These are phyloP conservation scores for Yoshiicerus persimilis DNA, from an alignment of 1,140 invertebrate species.

Conservation along the genomic window DNA sequence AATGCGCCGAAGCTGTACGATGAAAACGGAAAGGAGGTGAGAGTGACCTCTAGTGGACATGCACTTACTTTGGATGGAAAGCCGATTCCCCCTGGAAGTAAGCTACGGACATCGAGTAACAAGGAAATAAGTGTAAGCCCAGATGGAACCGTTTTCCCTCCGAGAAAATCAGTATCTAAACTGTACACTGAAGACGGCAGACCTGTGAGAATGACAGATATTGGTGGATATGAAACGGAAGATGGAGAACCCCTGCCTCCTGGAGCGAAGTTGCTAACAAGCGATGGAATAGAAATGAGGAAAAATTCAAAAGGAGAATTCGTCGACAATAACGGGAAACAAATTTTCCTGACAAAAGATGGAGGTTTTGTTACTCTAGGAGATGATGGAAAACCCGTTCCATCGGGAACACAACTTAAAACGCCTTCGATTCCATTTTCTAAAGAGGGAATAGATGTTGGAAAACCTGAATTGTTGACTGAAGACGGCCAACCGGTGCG, in stretches of 20 bases:
- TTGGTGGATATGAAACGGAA: background rate
- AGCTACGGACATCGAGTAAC: background rate
- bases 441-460: background rate
- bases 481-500: background rate
- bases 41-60: background rate
- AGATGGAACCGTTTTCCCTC: background rate
- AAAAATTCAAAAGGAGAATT: too few relatives aligned
- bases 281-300: too few relatives aligned
- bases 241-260: background rate
- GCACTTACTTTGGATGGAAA: background rate
- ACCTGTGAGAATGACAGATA: background rate
- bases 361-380: too few relatives aligned
- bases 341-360: too few relatives aligned
- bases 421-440: too few relatives aligned
- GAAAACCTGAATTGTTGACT: background rate
- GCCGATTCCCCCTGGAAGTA: background rate
- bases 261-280: too few relatives aligned
- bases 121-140: background rate
- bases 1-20: background rate
- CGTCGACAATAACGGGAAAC: too few relatives aligned
- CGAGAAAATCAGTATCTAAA: background rate
- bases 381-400: background rate
- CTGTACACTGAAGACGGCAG: background rate
- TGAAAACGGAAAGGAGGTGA: background rate
- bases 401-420: background rate